Base-by-base conservation (phyloP, 2,113 vertebrate species). In the Archocentrus centrarchus region DNA sequence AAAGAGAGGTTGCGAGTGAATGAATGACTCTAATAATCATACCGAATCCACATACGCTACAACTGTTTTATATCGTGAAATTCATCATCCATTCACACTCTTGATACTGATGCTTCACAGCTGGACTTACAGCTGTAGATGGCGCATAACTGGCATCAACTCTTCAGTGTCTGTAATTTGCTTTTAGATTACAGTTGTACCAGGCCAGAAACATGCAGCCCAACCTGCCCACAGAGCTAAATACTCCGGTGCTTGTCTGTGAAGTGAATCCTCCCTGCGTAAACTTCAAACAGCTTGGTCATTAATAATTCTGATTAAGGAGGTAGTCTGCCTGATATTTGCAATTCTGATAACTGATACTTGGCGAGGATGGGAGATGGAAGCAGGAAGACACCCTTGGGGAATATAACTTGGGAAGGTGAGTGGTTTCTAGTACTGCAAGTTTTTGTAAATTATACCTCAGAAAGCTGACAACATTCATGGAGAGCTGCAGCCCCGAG, bases 271-370 rank as follows among this genome's bases (percentile, higher is more conserved):
- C 81, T 83, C n/a, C 37, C 44, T 1, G 37, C 77, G 75, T 62
- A 53, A 91, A 88, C 82, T 90, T 93, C 86, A 90, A 89, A 91
- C 77, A 66, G 47, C 39, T 79, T 17, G 3, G 15, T 70, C 92
- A 93, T 94, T 93, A 93, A 94, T 85, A 90, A 91, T 94, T 94
- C 88, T 53, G 79, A 91, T 91, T 91, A 78, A 85, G 50, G 87
- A 87, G 81, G 55, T 39, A 79, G 70, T 63, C 66, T 1, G 75
- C 50, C 62, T 17, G 11, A 30, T 85, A 93, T 94, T 91, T 94
- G 85, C 91, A 94, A 94, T 87, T 92, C 91, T 90, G 88, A 94
- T 93, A 64, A 39, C 59, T 15, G 2, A 32, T 24, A 55, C 80
- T 47, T 79, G 75, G 75, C 57, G 9, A 78, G 68, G 41, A 53